Evolutionary conservation across 37 sponge, comb jelly and placozoan species (phyloP), one percentile per base, ranked within the genome.

Genomic region (Cladorhizidae sp.): DNA sequence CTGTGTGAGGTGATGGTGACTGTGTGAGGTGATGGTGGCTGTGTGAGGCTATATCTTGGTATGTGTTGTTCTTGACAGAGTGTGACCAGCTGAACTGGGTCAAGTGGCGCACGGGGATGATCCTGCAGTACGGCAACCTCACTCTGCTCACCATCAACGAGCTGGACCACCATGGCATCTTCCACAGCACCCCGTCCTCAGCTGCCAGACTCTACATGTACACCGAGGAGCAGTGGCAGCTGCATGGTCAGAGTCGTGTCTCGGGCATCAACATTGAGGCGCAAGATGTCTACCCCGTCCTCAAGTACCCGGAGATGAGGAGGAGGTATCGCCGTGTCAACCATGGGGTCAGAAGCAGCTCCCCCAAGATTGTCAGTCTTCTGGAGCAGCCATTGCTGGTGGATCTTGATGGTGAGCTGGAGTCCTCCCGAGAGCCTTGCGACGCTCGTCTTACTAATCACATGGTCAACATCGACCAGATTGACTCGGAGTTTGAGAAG

Each of bases 101-200:
- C 37, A 91, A 91, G 68, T 91, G 87, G 87, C 43, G 92, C 21
- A 65, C 70, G 3, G 91, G 94, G 21, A 70, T 93, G 68, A 84
- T 87, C 73, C 88, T 90, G 42, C 74, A 84, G 58, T 92, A 83
- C 64, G 92, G 88, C 40, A 79, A 87, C 42, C 78, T 83, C 38
- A 83, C 76, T 21, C 50, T 92, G 15, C 70, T 92, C 55, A 55
- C 77, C 5, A 39, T 92, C 41, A 75, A 83, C 29, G 92, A 92
- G 51, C 49, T 92, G 56, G 54, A 75, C 3, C 75, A 56, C 8
- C 49, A 9, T 45, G 62, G 61, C 20, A 41, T 86, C 49, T 86
- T 81, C 41, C 51, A 78, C 31, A 31, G 65, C 29, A n/a, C 21
- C 1, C 28, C 22, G 23, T 26, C 29, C 2, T 43, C 41, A 22